These are phyloP conservation scores for Nomada hirtipes DNA, from an alignment of 2,888 invertebrate genomes.

Conservation along the genomic window DNA sequence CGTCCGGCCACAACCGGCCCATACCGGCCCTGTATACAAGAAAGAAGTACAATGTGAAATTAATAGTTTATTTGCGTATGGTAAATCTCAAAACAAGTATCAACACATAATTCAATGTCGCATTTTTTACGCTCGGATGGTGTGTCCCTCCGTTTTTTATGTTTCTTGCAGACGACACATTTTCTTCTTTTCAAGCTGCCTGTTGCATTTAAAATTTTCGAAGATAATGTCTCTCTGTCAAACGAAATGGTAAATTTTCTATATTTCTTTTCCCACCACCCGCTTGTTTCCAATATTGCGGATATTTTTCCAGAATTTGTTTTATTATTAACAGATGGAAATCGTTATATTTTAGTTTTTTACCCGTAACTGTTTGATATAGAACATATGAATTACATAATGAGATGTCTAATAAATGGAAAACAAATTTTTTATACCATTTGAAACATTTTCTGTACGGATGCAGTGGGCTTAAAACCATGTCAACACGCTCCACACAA, in stretches of 20 bases:
- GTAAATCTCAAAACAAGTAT: constrained; percentile 29
- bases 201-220: constrained; percentile 1
- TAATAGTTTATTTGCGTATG: constrained; percentile 32
- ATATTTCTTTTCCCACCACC: constrained; percentile 28
- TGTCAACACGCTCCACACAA: no score
- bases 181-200: constrained; percentile 7
- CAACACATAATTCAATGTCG: no score
- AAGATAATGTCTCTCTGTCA: constrained; percentile 7
- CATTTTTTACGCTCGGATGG: no score
- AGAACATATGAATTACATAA: constrained; percentile 21
- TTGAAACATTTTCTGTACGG: no score
- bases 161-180: constrained; percentile 16
- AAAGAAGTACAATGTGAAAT: neutral
- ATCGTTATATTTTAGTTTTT: constrained; percentile 36
- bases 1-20: no score
- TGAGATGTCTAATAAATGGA: constrained; percentile 21
- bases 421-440: neutral
- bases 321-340: constrained; percentile 1
- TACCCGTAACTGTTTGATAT: constrained; percentile 19
- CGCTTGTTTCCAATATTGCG: constrained; percentile 25
- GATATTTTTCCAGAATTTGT: no score
- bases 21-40: neutral
- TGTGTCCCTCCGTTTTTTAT: neutral
- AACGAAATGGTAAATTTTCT: constrained; percentile 31
- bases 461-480: no score